A percentile compares a stretch with the other conserved stretches of the same genome.
These are phyloP conservation scores for Selene dorsalis DNA, from an alignment of 2,797 vertebrate genomes.

Conservation along the genomic window DNA sequence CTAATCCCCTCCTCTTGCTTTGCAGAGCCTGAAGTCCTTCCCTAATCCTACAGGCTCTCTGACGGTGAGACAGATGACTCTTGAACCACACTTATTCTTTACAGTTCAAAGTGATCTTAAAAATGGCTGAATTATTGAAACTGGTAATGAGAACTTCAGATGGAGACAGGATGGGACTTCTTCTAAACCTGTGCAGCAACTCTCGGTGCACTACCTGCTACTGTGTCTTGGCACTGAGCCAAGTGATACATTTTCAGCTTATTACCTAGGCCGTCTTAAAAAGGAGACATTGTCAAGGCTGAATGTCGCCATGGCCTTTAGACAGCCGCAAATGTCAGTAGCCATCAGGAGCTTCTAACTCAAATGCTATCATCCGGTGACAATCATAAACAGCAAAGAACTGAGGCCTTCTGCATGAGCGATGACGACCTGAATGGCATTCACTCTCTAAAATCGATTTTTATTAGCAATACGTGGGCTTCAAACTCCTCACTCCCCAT, in stretches of 20 bases:
- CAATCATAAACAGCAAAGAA: background rate
- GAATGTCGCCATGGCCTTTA: conserved; percentile 39
- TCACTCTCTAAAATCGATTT: conserved; percentile 30
- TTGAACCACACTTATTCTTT: conserved; percentile 8
- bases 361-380: conserved; percentile 12
- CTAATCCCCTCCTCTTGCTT: background rate
- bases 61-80: conserved; percentile 8
- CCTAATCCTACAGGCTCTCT: conserved; percentile 4
- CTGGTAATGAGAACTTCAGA: conserved; percentile 15
- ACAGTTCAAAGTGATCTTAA: conserved; percentile 18
- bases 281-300: conserved; percentile 28
- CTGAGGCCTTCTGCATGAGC: background rate
- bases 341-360: conserved; percentile 6
- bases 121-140: conserved; percentile 40
- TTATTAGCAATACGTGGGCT: background rate
- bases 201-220: background rate
- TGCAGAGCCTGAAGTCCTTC: background rate
- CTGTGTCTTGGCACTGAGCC: background rate
- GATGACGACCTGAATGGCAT: conserved; percentile 19
- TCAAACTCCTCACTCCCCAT: background rate
- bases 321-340: conserved; percentile 52
- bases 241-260: conserved; percentile 12
- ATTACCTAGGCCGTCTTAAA: conserved; percentile 20
- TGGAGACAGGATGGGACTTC: background rate
- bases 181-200: conserved; percentile 10